These are phyloP conservation scores for Cistogaster globosa DNA, from an alignment of 2,888 invertebrate species.

Conservation along the genomic window DNA sequence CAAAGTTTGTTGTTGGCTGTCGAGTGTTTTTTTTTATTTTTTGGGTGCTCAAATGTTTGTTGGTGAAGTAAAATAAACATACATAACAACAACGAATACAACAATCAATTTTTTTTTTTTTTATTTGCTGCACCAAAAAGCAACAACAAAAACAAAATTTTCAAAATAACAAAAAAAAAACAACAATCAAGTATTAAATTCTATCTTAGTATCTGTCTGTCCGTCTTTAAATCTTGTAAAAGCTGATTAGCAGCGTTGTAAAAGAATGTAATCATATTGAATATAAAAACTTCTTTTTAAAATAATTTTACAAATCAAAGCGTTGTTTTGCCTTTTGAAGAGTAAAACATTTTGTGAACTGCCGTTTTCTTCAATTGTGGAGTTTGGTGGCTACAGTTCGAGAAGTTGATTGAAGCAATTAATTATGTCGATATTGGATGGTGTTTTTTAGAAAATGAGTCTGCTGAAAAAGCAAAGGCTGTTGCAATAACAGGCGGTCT, in stretches of 20 bases:
- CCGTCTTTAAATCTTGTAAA: slow-evolving; percentile 15
- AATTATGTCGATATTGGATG: no score
- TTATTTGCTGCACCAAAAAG: slow-evolving; percentile 61
- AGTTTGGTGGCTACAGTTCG: no score
- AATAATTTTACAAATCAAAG: no score
- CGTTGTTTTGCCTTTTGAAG: no score
- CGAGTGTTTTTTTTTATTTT: neutral
- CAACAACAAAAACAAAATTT: slow-evolving; percentile 45
- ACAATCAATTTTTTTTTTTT: slow-evolving; percentile 36
- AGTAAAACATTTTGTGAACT: no score
- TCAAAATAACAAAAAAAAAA: slow-evolving; percentile 18
- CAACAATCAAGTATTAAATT: slow-evolving; percentile 69
- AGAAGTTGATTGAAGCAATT: no score
- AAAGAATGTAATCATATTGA: slow-evolving; percentile 1
- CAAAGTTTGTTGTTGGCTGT: slow-evolving; percentile 48
- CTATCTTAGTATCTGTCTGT: slow-evolving; percentile 53
- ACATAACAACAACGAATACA: slow-evolving; percentile 14
- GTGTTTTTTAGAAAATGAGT: no score
- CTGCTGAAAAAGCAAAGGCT: no score
- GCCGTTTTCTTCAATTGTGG: no score
- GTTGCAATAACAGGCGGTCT: no score
- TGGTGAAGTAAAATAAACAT: slow-evolving; percentile 41
- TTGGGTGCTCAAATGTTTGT: slow-evolving; percentile 31
- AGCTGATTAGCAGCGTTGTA: slow-evolving; percentile 25
- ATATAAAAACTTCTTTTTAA: neutral